Evolutionary conservation across 1,140 invertebrate genomes (phyloP), one percentile per base, ranked within the genome.

Genomic region (Elysia chlorotica): DNA sequence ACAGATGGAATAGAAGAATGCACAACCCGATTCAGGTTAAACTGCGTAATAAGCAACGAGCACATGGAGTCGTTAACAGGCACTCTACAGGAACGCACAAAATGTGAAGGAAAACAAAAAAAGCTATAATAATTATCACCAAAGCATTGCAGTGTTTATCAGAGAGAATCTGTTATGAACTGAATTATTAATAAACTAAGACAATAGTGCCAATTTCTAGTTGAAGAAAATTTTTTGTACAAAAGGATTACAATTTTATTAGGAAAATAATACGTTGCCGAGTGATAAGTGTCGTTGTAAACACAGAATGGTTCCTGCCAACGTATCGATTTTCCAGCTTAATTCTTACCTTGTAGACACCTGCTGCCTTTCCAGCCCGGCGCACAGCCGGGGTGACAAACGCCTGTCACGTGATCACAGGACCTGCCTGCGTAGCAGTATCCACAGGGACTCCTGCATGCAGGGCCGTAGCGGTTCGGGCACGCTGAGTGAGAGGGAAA

Each of bases 351-450:
- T 53, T 62, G 35, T 14, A 48, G 25, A n/a, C 57, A 71, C 2
- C 36, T 5, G 1, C 5, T 19, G 25, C 69, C 74, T 2, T 53
- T 68, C 80, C 80, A 82, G 0, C 80, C 80, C 0, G 73, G 31
- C 37, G 73, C 56, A 59, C 80, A 82, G 37, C 71, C 74, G 0
- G 62, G 41, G 0, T 59, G 35, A 66, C 80, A 82, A 21, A 38
- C 68, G 1, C 80, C 80, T 10, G 77, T 76, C 65, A 79, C 77
- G n/a, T 74, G 74, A 33, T 82, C 71, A 74, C 80, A 82, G 10
- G 65, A 17, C 17, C n/a, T 69, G 30, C 67, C 54, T 48, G 66
- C 67, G 30, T 54, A 61, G 67, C 80, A 82, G 6, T 78, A 59
- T 30, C 80, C 80, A 61, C 80, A 82, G 0, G 48, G 57, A 19